Conservation (phyloP, 2,797 vertebrate genomes). For the Cyprinella venusta region DNA sequence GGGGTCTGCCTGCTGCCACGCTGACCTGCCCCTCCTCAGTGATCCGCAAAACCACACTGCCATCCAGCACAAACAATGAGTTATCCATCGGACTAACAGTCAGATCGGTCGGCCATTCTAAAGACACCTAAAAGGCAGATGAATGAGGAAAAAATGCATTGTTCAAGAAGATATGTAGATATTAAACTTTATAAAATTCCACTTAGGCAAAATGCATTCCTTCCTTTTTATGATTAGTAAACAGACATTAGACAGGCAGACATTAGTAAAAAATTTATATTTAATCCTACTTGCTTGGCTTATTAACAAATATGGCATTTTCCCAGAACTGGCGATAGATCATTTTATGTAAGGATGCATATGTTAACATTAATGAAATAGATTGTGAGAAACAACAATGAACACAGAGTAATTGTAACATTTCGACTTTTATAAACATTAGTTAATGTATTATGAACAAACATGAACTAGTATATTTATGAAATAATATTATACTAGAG, state of each 20-base stretch:
- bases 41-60: slow-evolving; percentile 95
- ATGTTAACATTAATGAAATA: background rate
- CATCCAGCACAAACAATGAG: slow-evolving; percentile 94
- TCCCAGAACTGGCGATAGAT: background rate
- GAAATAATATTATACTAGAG: background rate
- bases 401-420: background rate
- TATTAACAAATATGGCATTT: background rate
- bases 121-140: slow-evolving; percentile 84
- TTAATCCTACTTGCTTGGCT: background rate
- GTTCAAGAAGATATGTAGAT: background rate
- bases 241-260: too few species aligned
- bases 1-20: slow-evolving; percentile 91
- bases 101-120: slow-evolving; percentile 97
- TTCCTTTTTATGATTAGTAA: background rate
- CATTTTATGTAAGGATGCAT: background rate
- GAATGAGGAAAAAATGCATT: background rate
- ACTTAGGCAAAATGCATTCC: background rate
- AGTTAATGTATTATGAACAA: background rate
- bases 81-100: slow-evolving; percentile 98
- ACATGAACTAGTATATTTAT: background rate
- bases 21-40: slow-evolving; percentile 94
- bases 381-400: background rate
- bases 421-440: background rate
- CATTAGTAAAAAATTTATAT: background rate
- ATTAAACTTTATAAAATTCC: background rate